Evolutionary conservation across 2,113 vertebrate species (phyloP).

Genomic region (Haemorhous mexicanus): DNA sequence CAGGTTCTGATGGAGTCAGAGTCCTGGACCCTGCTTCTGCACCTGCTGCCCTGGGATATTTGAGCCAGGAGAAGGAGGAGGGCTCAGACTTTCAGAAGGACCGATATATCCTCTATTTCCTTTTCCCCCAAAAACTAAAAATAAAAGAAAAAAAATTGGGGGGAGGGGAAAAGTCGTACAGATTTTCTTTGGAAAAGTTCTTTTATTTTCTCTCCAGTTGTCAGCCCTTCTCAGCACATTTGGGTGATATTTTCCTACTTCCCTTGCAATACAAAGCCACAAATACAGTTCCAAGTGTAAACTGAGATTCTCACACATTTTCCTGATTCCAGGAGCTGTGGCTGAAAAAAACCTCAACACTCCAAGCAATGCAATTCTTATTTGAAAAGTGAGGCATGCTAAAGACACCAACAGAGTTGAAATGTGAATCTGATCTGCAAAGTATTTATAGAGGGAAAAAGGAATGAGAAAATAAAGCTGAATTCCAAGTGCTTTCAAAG

Average conservation of each 20-base stretch:
- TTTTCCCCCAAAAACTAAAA: background rate
- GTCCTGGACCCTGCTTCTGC: background rate
- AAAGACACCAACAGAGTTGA: background rate
- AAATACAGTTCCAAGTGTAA: conserved; percentile 14
- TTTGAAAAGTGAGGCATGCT: background rate
- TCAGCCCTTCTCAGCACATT: background rate
- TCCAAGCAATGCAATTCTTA: background rate
- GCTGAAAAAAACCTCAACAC: background rate
- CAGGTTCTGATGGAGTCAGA: background rate
- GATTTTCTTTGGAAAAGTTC: background rate
- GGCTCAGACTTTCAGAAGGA: background rate
- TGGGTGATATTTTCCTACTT: conserved; percentile 29
- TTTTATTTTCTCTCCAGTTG: background rate
- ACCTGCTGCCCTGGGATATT: background rate
- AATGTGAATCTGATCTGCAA: background rate
- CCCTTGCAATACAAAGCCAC: conserved; percentile 7
- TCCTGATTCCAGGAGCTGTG: background rate
- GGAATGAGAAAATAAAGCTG: background rate
- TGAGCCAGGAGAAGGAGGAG: background rate
- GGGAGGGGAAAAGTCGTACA: background rate
- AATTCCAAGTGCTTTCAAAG: background rate
- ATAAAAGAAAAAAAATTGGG: background rate
- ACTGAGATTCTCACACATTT: conserved; percentile 11
- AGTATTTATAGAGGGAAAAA: background rate
- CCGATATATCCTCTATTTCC: background rate